A percentile compares a stretch with the other conserved stretches of the same genome.
These are phyloP conservation scores for Drosophila tanythrix DNA, from an alignment of 2,888 invertebrate genomes.

Conservation along the genomic window DNA sequence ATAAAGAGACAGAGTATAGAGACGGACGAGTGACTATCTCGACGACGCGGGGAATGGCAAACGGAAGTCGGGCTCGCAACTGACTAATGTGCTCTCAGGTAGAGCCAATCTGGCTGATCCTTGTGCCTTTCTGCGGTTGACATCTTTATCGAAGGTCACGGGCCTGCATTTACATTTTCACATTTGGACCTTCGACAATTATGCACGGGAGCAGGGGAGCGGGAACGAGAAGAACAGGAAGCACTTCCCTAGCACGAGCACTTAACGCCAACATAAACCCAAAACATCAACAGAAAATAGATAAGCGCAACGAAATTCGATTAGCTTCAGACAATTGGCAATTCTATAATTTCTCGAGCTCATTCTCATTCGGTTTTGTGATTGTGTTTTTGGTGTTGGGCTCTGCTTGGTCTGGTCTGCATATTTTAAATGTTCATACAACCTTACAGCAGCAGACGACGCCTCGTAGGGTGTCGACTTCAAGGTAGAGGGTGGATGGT, in stretches of 20 bases:
- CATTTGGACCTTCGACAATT: constrained; percentile 29
- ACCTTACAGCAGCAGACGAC: constrained; percentile 20
- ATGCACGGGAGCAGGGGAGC: constrained; percentile 27
- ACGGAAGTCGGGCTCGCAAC: constrained; percentile 38
- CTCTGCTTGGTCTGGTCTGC: constrained; percentile 6
- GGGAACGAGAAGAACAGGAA: constrained; percentile 35
- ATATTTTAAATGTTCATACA: constrained; percentile 46
- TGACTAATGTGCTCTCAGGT: constrained; percentile 45
- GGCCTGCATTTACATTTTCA: constrained; percentile 42
- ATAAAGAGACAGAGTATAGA: background rate
- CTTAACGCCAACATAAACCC: constrained; percentile 41
- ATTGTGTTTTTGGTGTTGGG: constrained; percentile 5
- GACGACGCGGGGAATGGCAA: constrained; percentile 6
- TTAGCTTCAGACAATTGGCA: constrained; percentile 55
- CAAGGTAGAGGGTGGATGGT: background rate
- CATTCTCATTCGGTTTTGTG: constrained; percentile 16
- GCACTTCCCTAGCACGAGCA: constrained; percentile 48
- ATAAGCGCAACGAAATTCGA: constrained; percentile 54
- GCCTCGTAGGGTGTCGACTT: background rate
- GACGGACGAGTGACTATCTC: background rate
- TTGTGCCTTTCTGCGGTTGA: constrained; percentile 47
- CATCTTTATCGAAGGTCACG: constrained; percentile 72
- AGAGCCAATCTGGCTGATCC: constrained; percentile 31
- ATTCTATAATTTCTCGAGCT: constrained; percentile 35
- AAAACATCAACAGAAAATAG: constrained; percentile 25